Conservation (phyloP, 2,888 invertebrate genomes). For the Lepetodrilus schrolli region DNA sequence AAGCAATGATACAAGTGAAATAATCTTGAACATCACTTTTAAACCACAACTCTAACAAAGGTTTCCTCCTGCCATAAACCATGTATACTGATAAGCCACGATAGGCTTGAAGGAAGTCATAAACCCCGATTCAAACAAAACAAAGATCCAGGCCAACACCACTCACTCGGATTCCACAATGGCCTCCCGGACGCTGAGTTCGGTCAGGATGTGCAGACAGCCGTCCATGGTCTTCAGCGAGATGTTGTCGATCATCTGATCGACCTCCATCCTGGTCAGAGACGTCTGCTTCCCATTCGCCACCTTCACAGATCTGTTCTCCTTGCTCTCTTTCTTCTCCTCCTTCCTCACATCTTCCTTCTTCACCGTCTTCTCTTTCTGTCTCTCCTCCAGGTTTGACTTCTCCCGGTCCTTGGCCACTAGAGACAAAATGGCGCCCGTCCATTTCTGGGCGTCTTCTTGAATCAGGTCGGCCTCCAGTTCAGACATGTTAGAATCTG, state of each 20-base stretch:
- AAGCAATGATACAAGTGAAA: no score
- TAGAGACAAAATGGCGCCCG: slow-evolving; percentile 33
- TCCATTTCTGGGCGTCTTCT: slow-evolving; percentile 40
- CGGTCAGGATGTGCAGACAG: slow-evolving; percentile 66
- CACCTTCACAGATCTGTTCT: neutral
- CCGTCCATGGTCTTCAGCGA: slow-evolving; percentile 66
- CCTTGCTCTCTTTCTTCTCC: neutral
- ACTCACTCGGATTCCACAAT: slow-evolving; percentile 72
- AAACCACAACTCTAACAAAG: no score
- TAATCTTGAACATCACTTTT: no score
- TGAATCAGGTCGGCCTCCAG: slow-evolving; percentile 20
- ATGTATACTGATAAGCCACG: no score
- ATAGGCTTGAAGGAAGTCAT: no score
- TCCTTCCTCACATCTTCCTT: slow-evolving; percentile 28
- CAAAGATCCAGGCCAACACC: no score
- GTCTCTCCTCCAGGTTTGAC: slow-evolving; percentile 9
- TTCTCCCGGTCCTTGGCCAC: slow-evolving; percentile 29
- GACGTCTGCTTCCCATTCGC: neutral
- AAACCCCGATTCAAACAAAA: no score
- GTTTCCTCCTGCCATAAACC: no score
- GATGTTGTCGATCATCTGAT: slow-evolving; percentile 57
- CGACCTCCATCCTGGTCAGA: slow-evolving; percentile 45
- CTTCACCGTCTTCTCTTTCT: neutral
- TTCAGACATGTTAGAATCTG: slow-evolving; percentile 7
- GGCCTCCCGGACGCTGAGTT: slow-evolving; percentile 62